Conservation (phyloP, 1,140 invertebrate genomes). For the Pseudomyrmex concolor region DNA sequence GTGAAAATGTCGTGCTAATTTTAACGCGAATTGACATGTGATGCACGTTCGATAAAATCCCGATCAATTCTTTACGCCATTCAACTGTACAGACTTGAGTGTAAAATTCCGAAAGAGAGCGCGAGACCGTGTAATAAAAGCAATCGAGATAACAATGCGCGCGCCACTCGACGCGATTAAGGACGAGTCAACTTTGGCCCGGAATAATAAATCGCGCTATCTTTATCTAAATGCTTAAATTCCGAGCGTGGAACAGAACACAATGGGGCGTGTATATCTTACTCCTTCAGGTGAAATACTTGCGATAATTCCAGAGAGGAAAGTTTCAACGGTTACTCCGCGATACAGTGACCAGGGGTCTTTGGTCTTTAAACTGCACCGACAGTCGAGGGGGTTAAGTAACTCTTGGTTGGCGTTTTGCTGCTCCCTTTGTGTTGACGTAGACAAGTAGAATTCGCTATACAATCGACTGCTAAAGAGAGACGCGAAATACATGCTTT, state of each 20-base stretch:
- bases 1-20: not conserved
- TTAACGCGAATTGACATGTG: not conserved
- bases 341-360: constrained; percentile 70
- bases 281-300: constrained; percentile 38
- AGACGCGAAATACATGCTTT: not conserved
- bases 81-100: not conserved
- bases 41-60: not conserved
- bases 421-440: constrained; percentile 26
- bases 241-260: constrained; percentile 24
- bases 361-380: constrained; percentile 56
- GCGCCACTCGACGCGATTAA: constrained; percentile 36
- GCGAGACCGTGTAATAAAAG: constrained; percentile 24
- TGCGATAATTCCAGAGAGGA: constrained; percentile 63
- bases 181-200: constrained; percentile 49
- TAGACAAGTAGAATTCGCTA: constrained; percentile 15
- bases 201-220: constrained; percentile 39
- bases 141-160: constrained; percentile 43
- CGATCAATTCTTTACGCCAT: constrained; percentile 3
- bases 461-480: constrained; percentile 28
- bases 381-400: constrained; percentile 46
- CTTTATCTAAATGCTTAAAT: constrained; percentile 54
- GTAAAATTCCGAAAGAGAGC: constrained; percentile 2
- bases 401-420: constrained; percentile 45
- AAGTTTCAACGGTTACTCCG: constrained; percentile 67
- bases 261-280: constrained; percentile 30